Evolutionary conservation across 2,113 vertebrate species (phyloP).

Genomic region (Barbus barbus): DNA sequence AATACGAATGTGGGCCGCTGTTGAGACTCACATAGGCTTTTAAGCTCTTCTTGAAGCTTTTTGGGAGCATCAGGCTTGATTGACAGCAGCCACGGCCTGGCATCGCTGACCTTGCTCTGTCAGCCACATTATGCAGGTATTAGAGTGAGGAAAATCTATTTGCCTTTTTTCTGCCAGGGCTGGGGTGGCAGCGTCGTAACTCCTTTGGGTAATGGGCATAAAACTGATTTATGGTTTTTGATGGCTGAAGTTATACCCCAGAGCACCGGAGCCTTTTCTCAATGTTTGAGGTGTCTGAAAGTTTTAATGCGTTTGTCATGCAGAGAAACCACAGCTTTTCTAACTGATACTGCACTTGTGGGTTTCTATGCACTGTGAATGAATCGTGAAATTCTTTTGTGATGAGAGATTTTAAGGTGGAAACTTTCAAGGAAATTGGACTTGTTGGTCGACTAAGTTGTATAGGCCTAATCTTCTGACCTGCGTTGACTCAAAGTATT

Average conservation of each 20-base stretch:
- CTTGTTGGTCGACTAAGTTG: background rate
- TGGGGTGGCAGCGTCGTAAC: slow-evolving; percentile 38
- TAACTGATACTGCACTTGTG: background rate
- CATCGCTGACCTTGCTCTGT: slow-evolving; percentile 48
- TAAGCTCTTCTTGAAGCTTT: slow-evolving; percentile 21
- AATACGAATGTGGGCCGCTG: background rate
- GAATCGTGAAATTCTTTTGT: background rate
- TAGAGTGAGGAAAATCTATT: slow-evolving; percentile 42
- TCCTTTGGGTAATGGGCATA: slow-evolving; percentile 46
- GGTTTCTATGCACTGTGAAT: background rate
- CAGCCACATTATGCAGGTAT: slow-evolving; percentile 32
- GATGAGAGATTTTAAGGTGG: background rate
- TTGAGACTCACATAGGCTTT: background rate
- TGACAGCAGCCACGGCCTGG: slow-evolving; percentile 39
- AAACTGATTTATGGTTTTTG: slow-evolving; percentile 50
- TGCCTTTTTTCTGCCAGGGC: slow-evolving; percentile 39
- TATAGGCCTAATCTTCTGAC: background rate
- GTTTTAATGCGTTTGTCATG: slow-evolving; percentile 27
- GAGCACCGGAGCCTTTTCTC: slow-evolving; percentile 24
- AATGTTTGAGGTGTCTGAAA: slow-evolving; percentile 17
- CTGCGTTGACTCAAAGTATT: background rate
- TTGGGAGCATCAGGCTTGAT: slow-evolving; percentile 10
- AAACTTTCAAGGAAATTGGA: background rate
- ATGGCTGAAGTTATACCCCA: slow-evolving; percentile 36
- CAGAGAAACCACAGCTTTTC: slow-evolving; percentile 10